Evolutionary conservation across 2,113 vertebrate species (phyloP).

Genomic region (Rattus norvegicus): GRCr8 NC_086019.1:4767001-4767500

Average conservation of each 20-base stretch:
- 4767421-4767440: background rate
- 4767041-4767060: background rate
- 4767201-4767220: background rate
- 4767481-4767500: too few species aligned
- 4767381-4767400: background rate
- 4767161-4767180: background rate
- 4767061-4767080: background rate
- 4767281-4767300: background rate
- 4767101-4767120: too few species aligned
- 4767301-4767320: background rate
- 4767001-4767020: background rate
- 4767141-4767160: background rate
- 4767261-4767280: background rate
- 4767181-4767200: background rate
- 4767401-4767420: background rate
- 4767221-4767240: background rate
- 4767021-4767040: background rate
- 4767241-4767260: too few species aligned
- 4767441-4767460: background rate
- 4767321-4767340: background rate
- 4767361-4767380: background rate
- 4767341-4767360: background rate
- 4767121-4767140: background rate
- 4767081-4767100: background rate
- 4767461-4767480: background rate